Conservation (phyloP, 2,888 invertebrate genomes). For the Monochamus alternatus region DNA sequence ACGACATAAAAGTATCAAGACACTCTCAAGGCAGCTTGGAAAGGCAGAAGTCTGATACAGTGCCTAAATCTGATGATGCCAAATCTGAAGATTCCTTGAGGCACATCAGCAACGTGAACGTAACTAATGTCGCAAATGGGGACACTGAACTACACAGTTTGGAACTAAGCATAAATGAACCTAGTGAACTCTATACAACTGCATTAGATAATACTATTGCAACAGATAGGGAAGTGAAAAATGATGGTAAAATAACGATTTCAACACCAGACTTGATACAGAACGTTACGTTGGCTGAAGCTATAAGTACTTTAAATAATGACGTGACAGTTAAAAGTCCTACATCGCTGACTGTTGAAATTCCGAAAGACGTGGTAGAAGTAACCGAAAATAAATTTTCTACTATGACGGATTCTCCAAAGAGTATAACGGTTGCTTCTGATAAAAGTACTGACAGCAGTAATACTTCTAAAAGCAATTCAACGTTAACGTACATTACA, state of each 20-base stretch:
- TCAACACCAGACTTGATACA: constrained; percentile 70
- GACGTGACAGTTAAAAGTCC: constrained; percentile 48
- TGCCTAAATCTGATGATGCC: constrained; percentile 54
- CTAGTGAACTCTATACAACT: constrained; percentile 69
- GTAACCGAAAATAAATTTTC: constrained; percentile 34
- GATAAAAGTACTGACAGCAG: constrained; percentile 46
- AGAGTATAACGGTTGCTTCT: constrained; percentile 29
- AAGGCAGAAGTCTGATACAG: constrained; percentile 71
- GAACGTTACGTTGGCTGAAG: constrained; percentile 67
- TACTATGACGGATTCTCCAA: constrained; percentile 33
- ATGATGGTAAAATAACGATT: constrained; percentile 69
- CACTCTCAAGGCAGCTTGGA: constrained; percentile 78
- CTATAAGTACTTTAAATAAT: constrained; percentile 63
- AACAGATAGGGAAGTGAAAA: constrained; percentile 32
- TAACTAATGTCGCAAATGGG: constrained; percentile 54
- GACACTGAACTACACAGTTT: constrained; percentile 61
- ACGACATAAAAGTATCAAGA: constrained; percentile 78
- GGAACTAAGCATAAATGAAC: constrained; percentile 61
- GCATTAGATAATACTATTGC: constrained; percentile 71
- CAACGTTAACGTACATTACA: constrained; percentile 77
- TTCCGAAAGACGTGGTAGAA: constrained; percentile 49
- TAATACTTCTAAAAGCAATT: constrained; percentile 52
- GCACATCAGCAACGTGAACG: constrained; percentile 60
- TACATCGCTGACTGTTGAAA: constrained; percentile 60
- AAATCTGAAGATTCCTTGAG: constrained; percentile 55